A percentile compares a stretch with the other conserved stretches of the same genome.
Conservation (phyloP, 2,888 invertebrate genomes). For the Galeruca laticollis region DNA sequence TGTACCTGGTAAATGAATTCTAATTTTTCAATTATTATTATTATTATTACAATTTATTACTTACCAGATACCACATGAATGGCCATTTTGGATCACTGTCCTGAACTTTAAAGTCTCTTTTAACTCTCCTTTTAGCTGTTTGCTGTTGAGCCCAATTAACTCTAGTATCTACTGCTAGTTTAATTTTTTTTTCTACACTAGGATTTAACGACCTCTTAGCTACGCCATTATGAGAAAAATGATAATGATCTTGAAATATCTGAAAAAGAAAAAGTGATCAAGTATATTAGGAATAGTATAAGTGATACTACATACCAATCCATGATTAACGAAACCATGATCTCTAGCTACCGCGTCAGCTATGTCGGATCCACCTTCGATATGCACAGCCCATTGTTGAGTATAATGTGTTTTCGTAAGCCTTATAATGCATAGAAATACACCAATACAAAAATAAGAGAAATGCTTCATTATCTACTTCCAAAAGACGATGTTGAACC, state of each 20-base stretch:
- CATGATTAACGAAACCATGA: constrained; percentile 87
- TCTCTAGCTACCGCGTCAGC: constrained; percentile 83
- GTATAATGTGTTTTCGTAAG: constrained; percentile 72
- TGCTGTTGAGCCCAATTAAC: constrained; percentile 90
- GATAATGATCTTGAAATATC: constrained; percentile 90
- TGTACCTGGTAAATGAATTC: no score
- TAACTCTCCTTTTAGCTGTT: constrained; percentile 80
- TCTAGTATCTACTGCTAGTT: constrained; percentile 79
- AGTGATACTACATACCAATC: constrained; percentile 76
- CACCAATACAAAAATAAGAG: constrained; percentile 54
- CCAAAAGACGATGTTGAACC: constrained; percentile 39
- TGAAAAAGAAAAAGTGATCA: constrained; percentile 66
- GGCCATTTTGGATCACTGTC: constrained; percentile 89
- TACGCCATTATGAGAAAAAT: constrained; percentile 85
- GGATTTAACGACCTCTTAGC: constrained; percentile 81
- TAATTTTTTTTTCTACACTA: constrained; percentile 77
- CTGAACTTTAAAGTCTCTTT: constrained; percentile 80
- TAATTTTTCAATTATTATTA: no score
- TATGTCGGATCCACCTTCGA: constrained; percentile 74
- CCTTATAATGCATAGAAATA: constrained; percentile 50
- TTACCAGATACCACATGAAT: constrained; percentile 97
- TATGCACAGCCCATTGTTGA: constrained; percentile 89
- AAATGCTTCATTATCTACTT: constrained; percentile 57
- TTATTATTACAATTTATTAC: no score
- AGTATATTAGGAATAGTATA: neutral